These are phyloP conservation scores for Pterois miles DNA, from an alignment of 2,797 vertebrate species.

Conservation along the genomic window DNA sequence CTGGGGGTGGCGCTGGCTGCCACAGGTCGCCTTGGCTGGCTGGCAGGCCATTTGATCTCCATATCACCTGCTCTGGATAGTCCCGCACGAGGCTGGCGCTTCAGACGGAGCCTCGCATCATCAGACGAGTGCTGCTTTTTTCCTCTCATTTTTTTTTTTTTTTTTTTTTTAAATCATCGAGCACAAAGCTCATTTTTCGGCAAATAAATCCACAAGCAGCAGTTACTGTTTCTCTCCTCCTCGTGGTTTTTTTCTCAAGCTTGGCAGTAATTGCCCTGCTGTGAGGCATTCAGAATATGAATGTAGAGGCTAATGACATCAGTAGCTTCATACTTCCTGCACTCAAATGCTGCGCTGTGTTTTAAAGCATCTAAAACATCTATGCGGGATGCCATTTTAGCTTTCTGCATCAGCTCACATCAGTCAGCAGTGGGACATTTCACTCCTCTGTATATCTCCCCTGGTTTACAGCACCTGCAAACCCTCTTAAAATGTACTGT, in stretches of 20 bases:
- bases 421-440: conserved; percentile 24
- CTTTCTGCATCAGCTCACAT: conserved; percentile 32
- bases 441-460: conserved; percentile 9
- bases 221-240: conserved; percentile 14
- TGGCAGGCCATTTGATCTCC: conserved; percentile 73
- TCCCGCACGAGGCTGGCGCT: conserved; percentile 44
- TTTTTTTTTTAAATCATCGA: background rate
- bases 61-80: conserved; percentile 62
- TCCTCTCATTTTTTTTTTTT: background rate
- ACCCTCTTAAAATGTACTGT: conserved; percentile 18
- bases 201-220: conserved; percentile 26
- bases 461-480: conserved; percentile 39
- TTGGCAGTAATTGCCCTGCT: conserved; percentile 40
- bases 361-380: conserved; percentile 21
- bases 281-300: conserved; percentile 34
- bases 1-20: conserved; percentile 70
- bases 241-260: conserved; percentile 10
- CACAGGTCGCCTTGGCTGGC: conserved; percentile 70
- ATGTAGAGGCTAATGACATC: conserved; percentile 42
- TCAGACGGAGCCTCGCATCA: conserved; percentile 29
- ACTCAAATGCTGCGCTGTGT: conserved; percentile 11
- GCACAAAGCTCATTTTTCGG: background rate
- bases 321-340: conserved; percentile 16
- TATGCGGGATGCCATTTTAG: conserved; percentile 4
- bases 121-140: conserved; percentile 4